Evolutionary conservation across 2,797 vertebrate genomes (phyloP).

Genomic region (Pseudopleuronectes americanus): DNA sequence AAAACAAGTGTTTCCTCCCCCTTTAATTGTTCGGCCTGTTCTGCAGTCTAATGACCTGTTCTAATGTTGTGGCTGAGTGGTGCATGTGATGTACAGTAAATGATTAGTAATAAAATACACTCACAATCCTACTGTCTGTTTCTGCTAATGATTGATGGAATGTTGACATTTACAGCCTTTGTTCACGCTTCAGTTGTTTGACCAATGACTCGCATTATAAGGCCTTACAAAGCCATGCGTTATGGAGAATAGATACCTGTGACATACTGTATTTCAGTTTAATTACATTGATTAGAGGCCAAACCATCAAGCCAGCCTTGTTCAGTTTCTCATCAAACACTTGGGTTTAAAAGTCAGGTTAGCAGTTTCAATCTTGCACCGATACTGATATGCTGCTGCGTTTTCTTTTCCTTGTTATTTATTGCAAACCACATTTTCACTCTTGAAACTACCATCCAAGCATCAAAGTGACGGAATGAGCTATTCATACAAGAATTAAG

Average conservation of each 20-base stretch:
- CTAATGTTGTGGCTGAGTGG: not conserved
- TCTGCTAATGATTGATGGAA: constrained; percentile 8
- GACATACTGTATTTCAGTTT: constrained; percentile 32
- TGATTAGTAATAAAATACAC: not conserved
- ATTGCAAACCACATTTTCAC: not conserved
- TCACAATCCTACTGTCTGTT: not conserved
- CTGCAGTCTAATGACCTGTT: not conserved
- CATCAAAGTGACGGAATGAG: constrained; percentile 1
- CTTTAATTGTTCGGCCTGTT: no score
- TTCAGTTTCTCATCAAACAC: constrained; percentile 32
- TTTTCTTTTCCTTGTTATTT: not conserved
- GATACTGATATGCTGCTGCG: not conserved
- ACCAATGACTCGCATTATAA: constrained; percentile 6
- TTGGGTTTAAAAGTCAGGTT: not conserved
- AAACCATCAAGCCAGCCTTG: constrained; percentile 16
- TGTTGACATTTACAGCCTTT: constrained; percentile 5
- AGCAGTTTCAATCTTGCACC: not conserved
- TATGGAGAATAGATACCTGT: constrained; percentile 20
- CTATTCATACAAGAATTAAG: not conserved
- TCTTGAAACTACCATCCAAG: not conserved
- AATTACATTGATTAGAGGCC: constrained; percentile 41
- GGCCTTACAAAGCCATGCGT: constrained; percentile 14
- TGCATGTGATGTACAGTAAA: not conserved
- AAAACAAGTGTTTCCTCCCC: no score
- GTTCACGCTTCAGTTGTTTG: constrained; percentile 13